Conservation (phyloP, 2,797 vertebrate genomes). For the Cynodonichthys magdalenae region DNA sequence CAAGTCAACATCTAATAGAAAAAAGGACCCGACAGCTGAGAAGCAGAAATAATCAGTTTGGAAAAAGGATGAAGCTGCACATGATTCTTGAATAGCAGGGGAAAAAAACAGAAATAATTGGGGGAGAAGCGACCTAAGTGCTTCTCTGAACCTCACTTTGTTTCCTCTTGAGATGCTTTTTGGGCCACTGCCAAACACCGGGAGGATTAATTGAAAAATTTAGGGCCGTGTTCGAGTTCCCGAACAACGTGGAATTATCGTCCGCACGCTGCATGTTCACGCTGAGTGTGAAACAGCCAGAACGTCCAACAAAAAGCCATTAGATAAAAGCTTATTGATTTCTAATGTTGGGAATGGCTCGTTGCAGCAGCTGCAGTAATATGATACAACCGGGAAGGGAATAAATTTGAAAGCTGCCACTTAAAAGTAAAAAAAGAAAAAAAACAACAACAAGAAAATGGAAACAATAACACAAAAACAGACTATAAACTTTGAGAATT, state of each 20-base stretch:
- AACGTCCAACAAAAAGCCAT: constrained; percentile 37
- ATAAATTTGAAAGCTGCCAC: constrained; percentile 13
- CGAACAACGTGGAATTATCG: constrained; percentile 50
- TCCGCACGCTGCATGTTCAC: constrained; percentile 23
- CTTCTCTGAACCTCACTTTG: constrained; percentile 55
- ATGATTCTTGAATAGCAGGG: constrained; percentile 31
- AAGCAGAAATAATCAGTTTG: constrained; percentile 29
- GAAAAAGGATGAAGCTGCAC: constrained; percentile 13
- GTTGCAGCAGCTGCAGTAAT: constrained; percentile 28
- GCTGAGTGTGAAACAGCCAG: constrained; percentile 30
- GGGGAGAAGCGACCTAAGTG: constrained; percentile 55
- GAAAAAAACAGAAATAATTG: constrained; percentile 50
- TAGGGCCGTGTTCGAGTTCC: constrained; percentile 47
- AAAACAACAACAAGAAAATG: background rate
- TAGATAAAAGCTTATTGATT: constrained; percentile 58
- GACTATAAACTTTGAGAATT: background rate
- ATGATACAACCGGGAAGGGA: constrained; percentile 18
- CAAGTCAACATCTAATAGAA: background rate
- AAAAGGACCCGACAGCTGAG: constrained; percentile 28
- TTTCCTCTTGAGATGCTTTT: constrained; percentile 68
- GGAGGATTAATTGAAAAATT: constrained; percentile 69
- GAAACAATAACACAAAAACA: constrained; percentile 2
- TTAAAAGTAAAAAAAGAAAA: constrained; percentile 9
- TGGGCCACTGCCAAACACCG: constrained; percentile 69
- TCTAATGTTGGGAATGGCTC: constrained; percentile 46